Evolutionary conservation across 2,797 vertebrate genomes (phyloP), one percentile per base, ranked within the genome.

Genomic region (Hoplostethus mediterraneus): DNA sequence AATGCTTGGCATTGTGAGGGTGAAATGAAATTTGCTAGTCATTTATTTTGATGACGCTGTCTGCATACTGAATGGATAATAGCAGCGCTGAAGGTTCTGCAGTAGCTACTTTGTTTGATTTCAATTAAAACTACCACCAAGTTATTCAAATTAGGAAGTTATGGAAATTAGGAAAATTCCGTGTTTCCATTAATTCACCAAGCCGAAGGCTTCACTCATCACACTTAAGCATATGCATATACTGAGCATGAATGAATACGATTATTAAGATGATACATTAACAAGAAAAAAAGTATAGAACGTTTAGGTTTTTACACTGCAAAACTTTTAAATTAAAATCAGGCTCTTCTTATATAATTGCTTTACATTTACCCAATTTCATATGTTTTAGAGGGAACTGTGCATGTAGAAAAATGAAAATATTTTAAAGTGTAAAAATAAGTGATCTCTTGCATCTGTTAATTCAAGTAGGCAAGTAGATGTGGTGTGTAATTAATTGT

Each of bases 81-180:
- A 64, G 53, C 11, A 54, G 51, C 38, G n/a, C 14, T 61, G 72
- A 55, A 71, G 64, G 73, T 56, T 80, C 36, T 63, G 49, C 61
- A 67, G 48, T 53, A 55, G 71, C 49, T 48, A 60, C 48, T 76
- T 75, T 76, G 53, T 78, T 75, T 78, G 61, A 85, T 63, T 76
- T 77, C 65, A 63, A 66, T 49, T 17, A 69, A 73, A 44, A 71
- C 49, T 63, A 49, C 5, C 16, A 64, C 51, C 21, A 60, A 38
- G 11, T 44, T 71, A 49, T 56, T 73, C 57, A 65, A 62, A 17
- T 17, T 31, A 14, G 16, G n/a, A 16, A 6, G 11, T 28, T 28
- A 44, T 30, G 38, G 17, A 28, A 10, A 40, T 65, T 33, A 70
- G 69, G 25, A 33, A 66, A 11, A 71, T 57, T 48, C 25, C 60